Percentiles rank a stretch among this genome's conserved stretches.
Conservation (phyloP, 1,140 invertebrate species). For the Nephila pilipes region DNA sequence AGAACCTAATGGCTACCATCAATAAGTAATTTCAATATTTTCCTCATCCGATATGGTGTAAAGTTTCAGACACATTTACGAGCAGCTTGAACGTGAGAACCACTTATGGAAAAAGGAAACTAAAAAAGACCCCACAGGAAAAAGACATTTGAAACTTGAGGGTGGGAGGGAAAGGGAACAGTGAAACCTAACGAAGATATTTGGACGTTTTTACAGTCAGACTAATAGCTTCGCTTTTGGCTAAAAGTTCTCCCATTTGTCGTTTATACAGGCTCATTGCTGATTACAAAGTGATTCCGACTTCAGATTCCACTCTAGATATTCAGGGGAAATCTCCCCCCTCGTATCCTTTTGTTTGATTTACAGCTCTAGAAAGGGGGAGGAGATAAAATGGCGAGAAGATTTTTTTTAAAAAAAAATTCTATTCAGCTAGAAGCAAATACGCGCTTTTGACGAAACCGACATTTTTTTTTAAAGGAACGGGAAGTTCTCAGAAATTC, state of each 20-base stretch:
- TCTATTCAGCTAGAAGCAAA: conserved; percentile 14
- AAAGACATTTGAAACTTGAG: conserved; percentile 15
- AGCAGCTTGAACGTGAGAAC: not conserved
- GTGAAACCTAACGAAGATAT: not conserved
- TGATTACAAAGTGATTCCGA: conserved; percentile 72
- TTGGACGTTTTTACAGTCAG: conserved; percentile 7
- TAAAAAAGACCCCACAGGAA: conserved; percentile 14
- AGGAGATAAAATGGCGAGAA: not conserved
- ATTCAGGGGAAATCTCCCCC: not conserved
- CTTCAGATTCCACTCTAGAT: conserved; percentile 55
- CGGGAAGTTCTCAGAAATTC: not conserved
- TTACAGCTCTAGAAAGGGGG: conserved; percentile 19
- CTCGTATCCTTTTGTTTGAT: conserved; percentile 48
- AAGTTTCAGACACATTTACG: not conserved
- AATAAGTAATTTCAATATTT: not conserved
- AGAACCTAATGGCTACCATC: no score
- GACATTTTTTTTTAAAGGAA: conserved; percentile 19
- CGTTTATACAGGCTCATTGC: conserved; percentile 12
- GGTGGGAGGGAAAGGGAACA: not conserved
- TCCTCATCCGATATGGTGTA: not conserved
- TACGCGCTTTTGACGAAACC: not conserved
- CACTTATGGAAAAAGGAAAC: not conserved
- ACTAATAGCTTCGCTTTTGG: conserved; percentile 45
- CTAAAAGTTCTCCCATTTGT: conserved; percentile 40
- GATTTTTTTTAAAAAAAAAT: not conserved